Evolutionary conservation across 2,888 invertebrate species (phyloP).

Genomic region (Ephialtes manifestator): DNA sequence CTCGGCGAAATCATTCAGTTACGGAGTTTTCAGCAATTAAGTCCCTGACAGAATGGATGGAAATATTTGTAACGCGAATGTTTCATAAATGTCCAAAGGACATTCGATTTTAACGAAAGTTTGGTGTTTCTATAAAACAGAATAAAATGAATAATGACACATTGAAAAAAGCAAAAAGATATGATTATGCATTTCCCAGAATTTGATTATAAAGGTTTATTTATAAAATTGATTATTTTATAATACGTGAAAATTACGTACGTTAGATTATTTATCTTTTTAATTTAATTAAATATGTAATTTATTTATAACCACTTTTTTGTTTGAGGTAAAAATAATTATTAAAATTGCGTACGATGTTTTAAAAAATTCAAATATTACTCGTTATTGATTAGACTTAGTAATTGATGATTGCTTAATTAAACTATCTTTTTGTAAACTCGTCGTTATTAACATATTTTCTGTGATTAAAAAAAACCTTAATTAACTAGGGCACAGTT

Average conservation of each 20-base stretch:
- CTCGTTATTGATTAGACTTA: too few relatives aligned
- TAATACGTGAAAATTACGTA: neutral
- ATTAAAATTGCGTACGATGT: too few relatives aligned
- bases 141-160: neutral
- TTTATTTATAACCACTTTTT: too few relatives aligned
- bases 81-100: neutral
- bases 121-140: too few relatives aligned
- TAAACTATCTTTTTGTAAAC: neutral
- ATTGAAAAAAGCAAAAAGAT: neutral
- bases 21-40: neutral
- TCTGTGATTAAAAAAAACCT: constrained; percentile 10
- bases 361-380: too few relatives aligned
- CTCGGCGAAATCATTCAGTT: constrained; percentile 1
- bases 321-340: too few relatives aligned
- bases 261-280: too few relatives aligned
- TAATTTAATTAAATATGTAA: too few relatives aligned
- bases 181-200: neutral
- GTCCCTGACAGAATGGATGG: neutral
- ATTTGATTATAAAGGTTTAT: neutral
- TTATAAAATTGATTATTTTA: neutral
- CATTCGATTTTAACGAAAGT: neutral
- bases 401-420: neutral
- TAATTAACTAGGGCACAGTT: neutral
- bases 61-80: neutral
- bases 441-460: constrained; percentile 5